These are phyloP conservation scores for Brachypalpus laphriformis DNA, from an alignment of 2,888 invertebrate genomes.

Conservation along the genomic window DNA sequence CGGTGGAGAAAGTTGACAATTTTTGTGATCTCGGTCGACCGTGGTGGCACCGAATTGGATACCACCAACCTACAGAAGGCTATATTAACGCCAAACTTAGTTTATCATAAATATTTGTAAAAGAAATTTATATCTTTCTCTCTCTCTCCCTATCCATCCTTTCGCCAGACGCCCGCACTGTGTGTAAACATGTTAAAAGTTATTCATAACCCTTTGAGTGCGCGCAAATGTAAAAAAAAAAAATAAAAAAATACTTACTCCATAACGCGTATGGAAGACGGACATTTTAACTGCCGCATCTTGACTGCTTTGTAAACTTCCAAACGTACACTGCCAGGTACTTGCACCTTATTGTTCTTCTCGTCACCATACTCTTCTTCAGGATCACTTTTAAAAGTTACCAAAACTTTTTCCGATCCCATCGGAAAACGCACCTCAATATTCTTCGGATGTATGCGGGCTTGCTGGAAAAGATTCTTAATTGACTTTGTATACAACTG, in stretches of 20 bases:
- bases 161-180: no score
- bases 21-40: no score
- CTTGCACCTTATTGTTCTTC: slow-evolving; percentile 78
- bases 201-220: no score
- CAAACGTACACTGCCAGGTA: slow-evolving; percentile 86
- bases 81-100: no score
- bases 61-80: no score
- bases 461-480: slow-evolving; percentile 84
- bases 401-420: slow-evolving; percentile 86
- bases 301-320: slow-evolving; percentile 91
- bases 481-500: slow-evolving; percentile 87
- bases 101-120: no score
- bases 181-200: no score
- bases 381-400: slow-evolving; percentile 85
- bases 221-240: no score
- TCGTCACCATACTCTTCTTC: slow-evolving; percentile 75
- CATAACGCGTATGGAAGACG: slow-evolving; percentile 78
- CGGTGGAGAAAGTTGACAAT: no score
- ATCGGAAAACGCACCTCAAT: slow-evolving; percentile 82
- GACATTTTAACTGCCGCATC: slow-evolving; percentile 84
- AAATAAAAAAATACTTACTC: slow-evolving; percentile 78
- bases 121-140: no score
- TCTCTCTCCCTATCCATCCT: no score
- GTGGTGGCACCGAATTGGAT: no score
- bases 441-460: slow-evolving; percentile 81